Base-by-base conservation (phyloP, 2,888 invertebrate species). In the Epinotia nisella region DNA sequence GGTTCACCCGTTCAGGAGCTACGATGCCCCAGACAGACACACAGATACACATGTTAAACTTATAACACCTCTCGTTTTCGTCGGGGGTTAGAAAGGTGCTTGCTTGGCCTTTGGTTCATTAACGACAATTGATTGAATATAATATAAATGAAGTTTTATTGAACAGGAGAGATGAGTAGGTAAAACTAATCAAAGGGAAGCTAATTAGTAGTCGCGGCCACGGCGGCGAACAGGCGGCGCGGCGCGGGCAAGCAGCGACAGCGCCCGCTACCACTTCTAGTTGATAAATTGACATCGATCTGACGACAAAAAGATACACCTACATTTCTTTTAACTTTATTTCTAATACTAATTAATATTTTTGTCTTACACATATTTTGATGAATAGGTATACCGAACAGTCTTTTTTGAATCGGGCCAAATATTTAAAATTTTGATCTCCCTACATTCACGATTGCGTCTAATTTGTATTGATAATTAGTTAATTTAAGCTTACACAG, bases 361-460 rank as follows among this genome's bases (percentile, higher is more conserved):
- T 82, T 87, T 83, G 82, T 86, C 87, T 87, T 90, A 90, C 80
- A 84, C 84, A 78, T 79, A 88, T 89, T 88, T 88, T 88, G 88
- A 87, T 89, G 91, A 90, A 93, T 94, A 94, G 94, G 95, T 95
- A 95, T 95, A 95, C 94, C 94, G 94, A 95, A 95, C 95, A 95
- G 95, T 95, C 95, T 95, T 95, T 88, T 94, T 94, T 90, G 94
- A 94, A 94, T 94, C 94, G 94, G 95, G 95, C 95, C 95, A 93
- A 95, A 95, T 94, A 94, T 92, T 94, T 94, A 89, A 86, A 85
- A 92, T 93, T 93, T 93, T 93, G 91, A 89, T 87, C 85, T 87
- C 85, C 89, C 90, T 92, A 92, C 87, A 78, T 86, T 88, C 87
- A 88, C 87, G 88, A 88, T 90, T 91, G 90, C 86, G 86, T 91